phyloP scores from a whole-genome alignment of 2,113 vertebrate genomes.

The Oreocharis arfaki region DNA sequence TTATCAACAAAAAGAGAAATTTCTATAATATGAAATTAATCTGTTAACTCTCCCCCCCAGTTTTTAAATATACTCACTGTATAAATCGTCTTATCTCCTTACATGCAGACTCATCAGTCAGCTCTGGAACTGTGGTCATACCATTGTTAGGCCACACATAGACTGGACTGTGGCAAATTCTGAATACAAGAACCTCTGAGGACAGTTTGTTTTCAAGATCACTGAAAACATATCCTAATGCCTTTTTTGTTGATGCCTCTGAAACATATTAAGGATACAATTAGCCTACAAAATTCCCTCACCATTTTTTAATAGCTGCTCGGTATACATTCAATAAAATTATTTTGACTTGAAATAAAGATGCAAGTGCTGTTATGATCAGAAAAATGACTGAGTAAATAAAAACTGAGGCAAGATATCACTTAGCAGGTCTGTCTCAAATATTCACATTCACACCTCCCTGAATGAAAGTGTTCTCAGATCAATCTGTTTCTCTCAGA shows the following conservation, averaged over 20 bases:
- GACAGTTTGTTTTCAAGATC: slow-evolving; percentile 78
- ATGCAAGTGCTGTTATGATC: background rate
- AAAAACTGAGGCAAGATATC: background rate
- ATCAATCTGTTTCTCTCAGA: background rate
- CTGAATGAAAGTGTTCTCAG: background rate
- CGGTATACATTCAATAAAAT: background rate
- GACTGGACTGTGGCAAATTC: slow-evolving; percentile 78
- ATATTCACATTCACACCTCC: background rate
- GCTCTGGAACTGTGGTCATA: slow-evolving; percentile 62
- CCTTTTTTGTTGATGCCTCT: slow-evolving; percentile 74
- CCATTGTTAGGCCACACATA: slow-evolving; percentile 88
- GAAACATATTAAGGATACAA: slow-evolving; percentile 24
- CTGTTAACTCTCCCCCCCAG: background rate
- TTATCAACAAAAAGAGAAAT: slow-evolving; percentile 8
- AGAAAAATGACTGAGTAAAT: background rate
- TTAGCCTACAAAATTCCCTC: background rate
- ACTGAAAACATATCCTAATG: slow-evolving; percentile 78
- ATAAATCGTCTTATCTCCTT: slow-evolving; percentile 77
- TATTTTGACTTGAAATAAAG: background rate
- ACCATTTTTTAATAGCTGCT: background rate
- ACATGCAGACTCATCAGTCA: slow-evolving; percentile 75
- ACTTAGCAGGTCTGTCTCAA: background rate
- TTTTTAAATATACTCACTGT: slow-evolving; percentile 73
- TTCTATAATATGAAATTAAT: background rate
- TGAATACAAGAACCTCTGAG: slow-evolving; percentile 82